These are phyloP conservation scores for Phortica variegata DNA, from an alignment of 1,140 invertebrate genomes.

Conservation along the genomic window DNA sequence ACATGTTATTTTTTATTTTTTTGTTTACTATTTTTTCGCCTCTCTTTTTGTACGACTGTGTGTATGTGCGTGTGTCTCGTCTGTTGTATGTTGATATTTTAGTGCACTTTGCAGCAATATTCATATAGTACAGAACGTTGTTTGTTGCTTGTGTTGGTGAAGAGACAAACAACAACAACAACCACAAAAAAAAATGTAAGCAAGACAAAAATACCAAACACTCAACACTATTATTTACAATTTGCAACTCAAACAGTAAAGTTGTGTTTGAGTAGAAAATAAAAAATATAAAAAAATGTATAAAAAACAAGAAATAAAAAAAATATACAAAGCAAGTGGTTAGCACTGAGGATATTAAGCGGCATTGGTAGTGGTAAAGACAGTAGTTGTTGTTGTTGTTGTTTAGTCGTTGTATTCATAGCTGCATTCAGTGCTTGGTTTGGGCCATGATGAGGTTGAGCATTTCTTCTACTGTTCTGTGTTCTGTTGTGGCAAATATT, in stretches of 20 bases:
- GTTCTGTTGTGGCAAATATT: slow-evolving; percentile 17
- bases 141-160: no score
- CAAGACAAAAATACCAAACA: slow-evolving; percentile 21
- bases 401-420: background rate
- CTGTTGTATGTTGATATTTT: no score
- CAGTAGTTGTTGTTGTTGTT: slow-evolving; percentile 3
- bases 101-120: no score
- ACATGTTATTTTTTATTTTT: no score
- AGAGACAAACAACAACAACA: no score
- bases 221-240: slow-evolving; percentile 32
- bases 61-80: no score
- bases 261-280: no score
- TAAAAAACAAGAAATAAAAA: slow-evolving; percentile 14
- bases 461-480: slow-evolving; percentile 20
- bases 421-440: background rate
- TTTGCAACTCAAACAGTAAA: background rate
- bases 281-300: slow-evolving; percentile 9
- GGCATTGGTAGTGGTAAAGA: slow-evolving; percentile 36
- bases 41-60: no score
- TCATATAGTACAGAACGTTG: no score
- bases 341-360: slow-evolving; percentile 30
- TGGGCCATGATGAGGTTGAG: slow-evolving; percentile 6
- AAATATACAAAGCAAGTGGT: slow-evolving; percentile 7
- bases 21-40: no score
- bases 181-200: no score